These are phyloP conservation scores for Mormyrus hasselquistii DNA, from an alignment of 2,797 vertebrate species.

Conservation along the genomic window DNA sequence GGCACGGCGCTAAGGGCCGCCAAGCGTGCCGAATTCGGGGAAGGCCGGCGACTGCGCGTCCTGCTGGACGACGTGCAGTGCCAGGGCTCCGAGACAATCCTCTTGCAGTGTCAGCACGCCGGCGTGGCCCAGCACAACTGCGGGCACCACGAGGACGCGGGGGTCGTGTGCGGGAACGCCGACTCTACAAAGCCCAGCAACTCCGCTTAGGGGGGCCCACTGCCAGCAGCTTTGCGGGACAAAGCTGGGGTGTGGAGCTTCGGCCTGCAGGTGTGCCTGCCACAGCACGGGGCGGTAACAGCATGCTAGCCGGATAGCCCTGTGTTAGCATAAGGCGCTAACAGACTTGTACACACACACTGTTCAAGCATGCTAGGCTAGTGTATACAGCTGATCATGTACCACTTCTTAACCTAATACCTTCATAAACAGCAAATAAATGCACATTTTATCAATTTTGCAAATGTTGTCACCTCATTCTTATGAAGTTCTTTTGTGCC, in stretches of 20 bases:
- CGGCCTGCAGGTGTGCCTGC: neutral
- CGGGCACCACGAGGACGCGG: constrained; percentile 80
- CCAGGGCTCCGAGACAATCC: constrained; percentile 63
- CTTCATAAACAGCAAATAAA: neutral
- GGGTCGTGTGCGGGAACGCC: constrained; percentile 71
- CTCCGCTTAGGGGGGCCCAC: neutral
- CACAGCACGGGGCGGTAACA: neutral
- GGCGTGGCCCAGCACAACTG: constrained; percentile 75
- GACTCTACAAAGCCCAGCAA: constrained; percentile 22
- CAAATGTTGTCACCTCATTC: neutral
- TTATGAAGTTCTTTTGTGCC: neutral
- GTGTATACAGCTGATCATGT: neutral
- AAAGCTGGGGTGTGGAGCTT: neutral
- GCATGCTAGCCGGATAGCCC: neutral
- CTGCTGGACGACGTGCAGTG: constrained; percentile 84
- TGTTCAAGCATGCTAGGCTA: neutral
- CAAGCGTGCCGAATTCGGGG: constrained; percentile 80
- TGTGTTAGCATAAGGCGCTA: neutral
- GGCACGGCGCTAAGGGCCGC: constrained; percentile 59
- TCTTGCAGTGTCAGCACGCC: constrained; percentile 75
- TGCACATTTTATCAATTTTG: constrained; percentile 12
- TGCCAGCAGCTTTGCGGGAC: neutral
- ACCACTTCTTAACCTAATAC: neutral
- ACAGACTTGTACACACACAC: neutral
- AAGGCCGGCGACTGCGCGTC: constrained; percentile 67